Base-by-base conservation (phyloP, 2,888 invertebrate species). In the Eugnorisma glareosa region DNA sequence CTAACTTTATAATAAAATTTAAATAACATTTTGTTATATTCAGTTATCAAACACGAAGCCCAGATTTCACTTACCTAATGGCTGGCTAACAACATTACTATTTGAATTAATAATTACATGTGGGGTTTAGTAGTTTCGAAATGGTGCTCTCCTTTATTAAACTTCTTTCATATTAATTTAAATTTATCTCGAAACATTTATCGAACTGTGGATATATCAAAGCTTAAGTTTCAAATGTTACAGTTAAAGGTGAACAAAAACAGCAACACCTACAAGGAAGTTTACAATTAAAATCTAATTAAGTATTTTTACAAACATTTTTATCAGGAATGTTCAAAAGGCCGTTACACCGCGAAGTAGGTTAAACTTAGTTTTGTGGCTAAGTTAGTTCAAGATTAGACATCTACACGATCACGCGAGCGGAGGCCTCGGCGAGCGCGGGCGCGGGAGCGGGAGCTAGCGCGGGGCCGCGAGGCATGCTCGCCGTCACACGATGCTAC, bases 351-450 rank as follows among this genome's bases (percentile, higher is more conserved):
- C 82, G 75, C 87, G 79, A 93, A 93, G 90, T 93, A 89, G 92
- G 93, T 92, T 93, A 92, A 93, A 92, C 87, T 91, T 90, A 92
- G 91, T 93, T 93, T 91, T 91, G 92, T 91, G 88, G 88, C 88
- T 90, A 91, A 93, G 90, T 92, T 90, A 86, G 89, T 90, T 88
- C 83, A 89, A 94, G 93, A 93, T 93, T 92, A 94, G 91, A 92
- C 91, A 93, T 93, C 91, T 90, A 91, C 90, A 91, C 90, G 92
- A 92, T 92, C 91, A 90, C 90, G 89, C 79, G 63, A 73, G 72
- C 71, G 79, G 74, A 11, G 21, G 67, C 54, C 31, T 69, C 11
- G 15, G 73, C 63, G 64, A 79, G 35, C 45, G 75, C 77, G 35
- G 40, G 15, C 59, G 28, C 57, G 57, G 7, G 18, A 8, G 43